Conservation (phyloP, 2,797 vertebrate genomes). For the Lagocephalus sceleratus region DNA sequence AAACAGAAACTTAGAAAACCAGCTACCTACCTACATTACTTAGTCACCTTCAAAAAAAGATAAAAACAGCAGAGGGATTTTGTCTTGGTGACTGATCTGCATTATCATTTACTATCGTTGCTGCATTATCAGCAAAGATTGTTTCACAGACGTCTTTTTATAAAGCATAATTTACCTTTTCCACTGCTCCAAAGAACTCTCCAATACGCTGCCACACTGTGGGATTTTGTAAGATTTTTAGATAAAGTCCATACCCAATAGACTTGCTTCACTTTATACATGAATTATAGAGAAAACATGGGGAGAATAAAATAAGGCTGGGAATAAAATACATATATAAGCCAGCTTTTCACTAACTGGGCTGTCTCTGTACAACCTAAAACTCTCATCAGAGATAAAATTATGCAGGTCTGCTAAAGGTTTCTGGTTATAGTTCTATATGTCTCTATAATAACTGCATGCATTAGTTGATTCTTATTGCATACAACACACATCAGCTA, state of each 20-base stretch:
- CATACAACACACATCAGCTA: no score
- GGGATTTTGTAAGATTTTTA: no score
- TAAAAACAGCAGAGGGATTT: no score
- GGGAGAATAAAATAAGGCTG: not conserved
- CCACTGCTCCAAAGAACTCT: not conserved
- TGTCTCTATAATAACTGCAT: no score
- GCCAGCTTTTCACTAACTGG: not conserved
- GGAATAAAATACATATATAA: not conserved
- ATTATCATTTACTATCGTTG: no score
- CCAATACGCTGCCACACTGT: not conserved
- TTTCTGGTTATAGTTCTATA: no score
- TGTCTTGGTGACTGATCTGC: no score
- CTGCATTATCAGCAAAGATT: not conserved
- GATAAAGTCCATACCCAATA: not conserved
- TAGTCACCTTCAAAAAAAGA: no score
- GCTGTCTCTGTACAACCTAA: not conserved
- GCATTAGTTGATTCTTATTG: no score
- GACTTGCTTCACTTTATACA: not conserved
- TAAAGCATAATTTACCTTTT: not conserved
- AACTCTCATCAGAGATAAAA: not conserved
- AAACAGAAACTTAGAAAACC: no score
- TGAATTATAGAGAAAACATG: not conserved
- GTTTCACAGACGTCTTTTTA: not conserved
- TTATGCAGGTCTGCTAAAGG: no score
- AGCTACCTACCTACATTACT: no score